These are phyloP conservation scores for Heliothis peltigera DNA, from an alignment of 2,888 invertebrate genomes.

Conservation along the genomic window DNA sequence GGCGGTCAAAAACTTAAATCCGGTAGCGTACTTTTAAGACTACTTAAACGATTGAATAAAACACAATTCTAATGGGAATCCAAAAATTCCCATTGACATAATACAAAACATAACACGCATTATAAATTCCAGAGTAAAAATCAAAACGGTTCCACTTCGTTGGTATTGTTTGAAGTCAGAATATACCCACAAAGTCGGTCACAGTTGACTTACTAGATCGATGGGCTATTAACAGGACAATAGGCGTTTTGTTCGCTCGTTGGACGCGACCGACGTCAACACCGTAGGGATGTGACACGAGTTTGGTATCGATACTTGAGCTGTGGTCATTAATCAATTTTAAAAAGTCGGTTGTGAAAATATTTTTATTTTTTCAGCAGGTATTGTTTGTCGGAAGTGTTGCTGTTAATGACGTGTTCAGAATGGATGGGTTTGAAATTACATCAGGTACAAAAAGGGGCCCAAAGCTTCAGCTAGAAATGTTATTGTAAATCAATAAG, in stretches of 20 bases:
- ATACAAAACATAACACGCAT: conserved; percentile 22
- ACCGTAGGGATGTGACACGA: conserved; percentile 49
- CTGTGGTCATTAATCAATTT: background rate
- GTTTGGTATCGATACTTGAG: conserved; percentile 16
- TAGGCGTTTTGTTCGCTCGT: conserved; percentile 59
- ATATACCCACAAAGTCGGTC: conserved; percentile 59
- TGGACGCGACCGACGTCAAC: conserved; percentile 62
- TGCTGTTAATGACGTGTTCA: background rate
- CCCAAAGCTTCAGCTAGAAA: background rate
- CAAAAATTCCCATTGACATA: background rate
- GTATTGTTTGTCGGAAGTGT: background rate
- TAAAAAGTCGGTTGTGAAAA: background rate
- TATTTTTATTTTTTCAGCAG: background rate
- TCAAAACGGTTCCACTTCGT: conserved; percentile 32
- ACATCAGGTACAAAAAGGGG: background rate
- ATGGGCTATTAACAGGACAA: conserved; percentile 78
- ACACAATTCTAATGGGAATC: background rate
- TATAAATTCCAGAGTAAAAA: conserved; percentile 35
- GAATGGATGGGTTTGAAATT: background rate
- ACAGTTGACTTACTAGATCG: conserved; percentile 77
- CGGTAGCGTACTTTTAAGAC: too few species aligned
- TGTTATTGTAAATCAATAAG: background rate
- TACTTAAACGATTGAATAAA: too few species aligned
- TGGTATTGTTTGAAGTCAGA: conserved; percentile 38
- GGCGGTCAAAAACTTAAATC: too few species aligned